These are phyloP conservation scores for Nothobranchius furzeri DNA, from an alignment of 2,113 vertebrate genomes.

Conservation along the genomic window DNA sequence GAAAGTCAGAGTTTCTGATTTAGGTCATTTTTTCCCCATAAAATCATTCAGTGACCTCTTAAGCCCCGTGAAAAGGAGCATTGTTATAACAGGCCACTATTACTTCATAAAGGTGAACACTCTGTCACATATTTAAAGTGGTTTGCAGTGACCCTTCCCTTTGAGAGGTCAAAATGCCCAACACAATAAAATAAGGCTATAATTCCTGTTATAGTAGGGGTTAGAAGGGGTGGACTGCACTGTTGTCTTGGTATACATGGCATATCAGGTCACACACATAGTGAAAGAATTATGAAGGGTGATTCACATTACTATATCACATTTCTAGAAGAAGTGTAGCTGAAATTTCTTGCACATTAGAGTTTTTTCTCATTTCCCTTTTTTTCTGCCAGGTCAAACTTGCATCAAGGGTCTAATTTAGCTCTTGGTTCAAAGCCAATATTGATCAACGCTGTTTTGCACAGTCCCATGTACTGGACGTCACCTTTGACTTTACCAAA, in stretches of 20 bases:
- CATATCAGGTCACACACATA: not conserved
- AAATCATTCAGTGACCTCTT: not conserved
- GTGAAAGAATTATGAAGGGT: not conserved
- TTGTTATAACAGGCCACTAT: not conserved
- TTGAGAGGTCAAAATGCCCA: not conserved
- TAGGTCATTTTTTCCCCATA: not conserved
- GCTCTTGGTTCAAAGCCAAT: no score
- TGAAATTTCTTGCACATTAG: no score
- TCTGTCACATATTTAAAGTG: not conserved
- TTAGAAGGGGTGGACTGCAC: not conserved
- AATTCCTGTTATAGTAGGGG: not conserved
- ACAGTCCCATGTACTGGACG: not conserved
- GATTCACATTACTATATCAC: not conserved
- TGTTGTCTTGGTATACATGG: not conserved
- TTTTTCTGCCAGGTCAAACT: no score
- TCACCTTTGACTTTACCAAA: not conserved
- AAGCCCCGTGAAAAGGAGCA: not conserved
- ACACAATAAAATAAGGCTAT: not conserved
- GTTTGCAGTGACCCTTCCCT: slow-evolving; percentile 2
- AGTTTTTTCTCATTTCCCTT: no score
- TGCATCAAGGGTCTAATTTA: no score
- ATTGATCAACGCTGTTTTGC: no score
- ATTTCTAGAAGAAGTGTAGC: no score
- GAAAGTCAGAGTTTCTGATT: not conserved
- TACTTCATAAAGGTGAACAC: not conserved